Base-by-base conservation (phyloP, 2,888 invertebrate genomes). In the Rhingia campestris region DNA sequence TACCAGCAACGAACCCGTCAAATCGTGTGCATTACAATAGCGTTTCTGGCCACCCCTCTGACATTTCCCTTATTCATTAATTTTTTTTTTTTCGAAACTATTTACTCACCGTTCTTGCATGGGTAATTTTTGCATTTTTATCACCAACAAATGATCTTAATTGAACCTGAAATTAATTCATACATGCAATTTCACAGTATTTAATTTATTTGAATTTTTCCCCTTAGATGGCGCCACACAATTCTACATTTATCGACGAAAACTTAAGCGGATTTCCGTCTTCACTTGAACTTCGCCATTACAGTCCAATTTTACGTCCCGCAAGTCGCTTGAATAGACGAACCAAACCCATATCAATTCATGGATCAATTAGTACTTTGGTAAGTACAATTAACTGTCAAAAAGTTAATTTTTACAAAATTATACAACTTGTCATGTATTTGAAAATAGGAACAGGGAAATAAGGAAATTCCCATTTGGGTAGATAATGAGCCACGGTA, bases 401-500 rank as follows among this genome's bases (percentile, higher is more conserved):
- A 64, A 70, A 37, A 58, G 10, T 9, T 35, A 70, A 56, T 43
- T 22, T 22, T 2, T 2, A 22, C 22, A 22, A 22, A 22, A 22
- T 2, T 2, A 22, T 22, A 22, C 2, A 22, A 22, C 22, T 22
- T 22, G 22, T 22, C 22, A 22, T 22, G 22, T 22, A 2, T 22
- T 22, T 22, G 4, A 22, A 56, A 69, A 75, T 80, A 90, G 89
- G 89, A 90, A 70, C 88, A 89, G 85, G 88, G 89, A 75, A 86
- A 90, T 67, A 89, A 89, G 82, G 91, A 91, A 88, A 89, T 91
- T 80, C 90, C 91, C 47, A 90, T 91, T 86, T 91, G 90, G 91
- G 84, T 91, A 54, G 88, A 87, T 49, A 88, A 89, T 73, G 89
- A 89, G 75, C 88, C 91, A 4, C 89, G 91, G 86, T 91, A 89